Base-by-base conservation (phyloP, 2,888 invertebrate genomes). In the Sarcophaga subvicina region DNA sequence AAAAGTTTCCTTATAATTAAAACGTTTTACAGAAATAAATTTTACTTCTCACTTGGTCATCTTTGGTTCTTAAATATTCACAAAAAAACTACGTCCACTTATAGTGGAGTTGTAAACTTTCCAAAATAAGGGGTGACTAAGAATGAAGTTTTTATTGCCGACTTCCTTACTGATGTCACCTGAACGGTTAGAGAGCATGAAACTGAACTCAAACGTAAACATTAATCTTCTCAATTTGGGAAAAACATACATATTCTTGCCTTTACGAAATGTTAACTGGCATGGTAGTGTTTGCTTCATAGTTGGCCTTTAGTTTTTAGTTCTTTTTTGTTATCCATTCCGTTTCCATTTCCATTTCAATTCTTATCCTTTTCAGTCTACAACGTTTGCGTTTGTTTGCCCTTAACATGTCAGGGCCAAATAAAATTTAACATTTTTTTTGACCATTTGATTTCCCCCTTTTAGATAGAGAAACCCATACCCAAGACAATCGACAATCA, bases 161-260 rank as follows among this genome's bases (percentile, higher is more conserved):
- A 66, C 80, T 88, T 88, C 88, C 88, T 86, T 45, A 62, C 80
- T 86, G 70, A 86, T 83, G 83, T 88, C 81, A 86, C 82, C 70
- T 60, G 82, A 84, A 72, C 70, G 70, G 67, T 60, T 66, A 76
- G 72, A 45, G 45, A 49, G 37, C 37, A 37, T 47, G 72, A 79
- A 64, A 83, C 62, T 54, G 60, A 84, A 70, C 66, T 72, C 82
- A 73, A 83, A 82, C 83, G 85, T 83, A 77, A 85, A 83, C 87
- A 87, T 87, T 84, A 87, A 87, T 87, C 84, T 87, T 76, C 76
- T 60, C 47, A 73, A 79, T 77, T 66, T 27, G 59, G 73, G 72
- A 69, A 77, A 25, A 37, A 37, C 37, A 1, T 10, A 37, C 8
- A 10, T 37, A 37, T 37, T 37, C 37, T 37, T 37, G 2, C 10